Evolutionary conservation across 2,797 vertebrate species (phyloP).

Genomic region (Poecile montanus): DNA sequence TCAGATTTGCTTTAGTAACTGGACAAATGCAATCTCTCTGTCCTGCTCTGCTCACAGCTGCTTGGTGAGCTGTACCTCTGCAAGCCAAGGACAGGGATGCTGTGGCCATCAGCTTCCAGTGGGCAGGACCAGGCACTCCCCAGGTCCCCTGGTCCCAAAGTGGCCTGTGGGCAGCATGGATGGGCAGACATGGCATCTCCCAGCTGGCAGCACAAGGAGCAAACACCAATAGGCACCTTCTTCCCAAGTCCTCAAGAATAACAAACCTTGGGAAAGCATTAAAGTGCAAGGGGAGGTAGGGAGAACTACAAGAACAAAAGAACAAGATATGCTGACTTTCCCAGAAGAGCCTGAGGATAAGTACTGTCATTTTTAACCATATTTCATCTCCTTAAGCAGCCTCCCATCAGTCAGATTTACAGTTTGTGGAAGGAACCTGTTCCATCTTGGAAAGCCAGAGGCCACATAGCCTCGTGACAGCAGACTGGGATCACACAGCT

Average conservation of each 20-base stretch:
- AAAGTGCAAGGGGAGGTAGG: background rate
- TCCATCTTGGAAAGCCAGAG: constrained; percentile 55
- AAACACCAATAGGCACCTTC: background rate
- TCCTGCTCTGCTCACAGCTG: background rate
- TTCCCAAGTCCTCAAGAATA: background rate
- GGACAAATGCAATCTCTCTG: background rate
- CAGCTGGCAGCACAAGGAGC: background rate
- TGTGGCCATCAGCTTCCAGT: background rate
- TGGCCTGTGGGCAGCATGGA: background rate
- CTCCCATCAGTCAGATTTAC: constrained; percentile 28
- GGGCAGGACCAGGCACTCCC: fast-evolving
- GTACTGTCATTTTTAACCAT: constrained; percentile 22
- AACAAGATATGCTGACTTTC: background rate
- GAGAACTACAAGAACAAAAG: background rate
- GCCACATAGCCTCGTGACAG: background rate
- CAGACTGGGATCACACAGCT: background rate
- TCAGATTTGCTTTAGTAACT: background rate
- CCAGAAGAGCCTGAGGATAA: constrained; percentile 36
- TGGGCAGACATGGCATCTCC: background rate
- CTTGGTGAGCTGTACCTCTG: background rate
- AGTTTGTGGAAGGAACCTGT: constrained; percentile 29
- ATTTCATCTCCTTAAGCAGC: constrained; percentile 28
- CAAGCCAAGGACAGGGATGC: background rate
- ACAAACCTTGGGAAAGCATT: background rate
- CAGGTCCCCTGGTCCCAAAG: background rate